Conservation (phyloP, 1,140 invertebrate species). For the Frieseomelitta varia region DNA sequence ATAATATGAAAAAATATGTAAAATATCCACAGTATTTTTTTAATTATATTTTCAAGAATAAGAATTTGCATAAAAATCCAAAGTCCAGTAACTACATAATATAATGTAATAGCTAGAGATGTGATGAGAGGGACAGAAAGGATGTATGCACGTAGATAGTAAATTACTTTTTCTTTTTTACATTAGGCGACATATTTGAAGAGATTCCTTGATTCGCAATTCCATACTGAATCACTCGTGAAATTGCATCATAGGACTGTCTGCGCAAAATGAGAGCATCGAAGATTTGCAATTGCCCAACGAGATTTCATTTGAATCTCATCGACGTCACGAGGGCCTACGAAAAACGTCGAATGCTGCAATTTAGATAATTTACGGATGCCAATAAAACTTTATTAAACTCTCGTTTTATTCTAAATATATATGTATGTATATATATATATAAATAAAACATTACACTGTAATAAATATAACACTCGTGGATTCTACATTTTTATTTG, state of each 20-base stretch:
- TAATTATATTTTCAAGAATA: too few species aligned
- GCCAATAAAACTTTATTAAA: background rate
- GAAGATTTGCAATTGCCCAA: slow-evolving; percentile 62
- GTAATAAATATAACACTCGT: too few species aligned
- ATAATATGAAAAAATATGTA: too few species aligned
- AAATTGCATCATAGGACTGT: slow-evolving; percentile 50
- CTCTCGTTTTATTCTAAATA: background rate
- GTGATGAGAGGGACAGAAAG: background rate
- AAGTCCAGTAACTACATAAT: background rate
- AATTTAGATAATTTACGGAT: background rate
- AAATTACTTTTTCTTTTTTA: background rate
- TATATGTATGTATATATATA: background rate
- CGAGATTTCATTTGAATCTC: slow-evolving; percentile 54
- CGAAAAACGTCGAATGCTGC: slow-evolving; percentile 35
- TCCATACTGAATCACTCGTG: background rate
- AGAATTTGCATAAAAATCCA: too few species aligned
- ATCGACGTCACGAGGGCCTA: slow-evolving; percentile 25
- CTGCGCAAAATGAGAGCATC: slow-evolving; percentile 31
- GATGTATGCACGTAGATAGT: background rate
- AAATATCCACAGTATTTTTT: too few species aligned
- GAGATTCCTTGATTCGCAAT: background rate
- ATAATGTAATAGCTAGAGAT: background rate
- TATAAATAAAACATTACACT: too few species aligned
- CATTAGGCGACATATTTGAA: background rate
- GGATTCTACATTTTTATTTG: too few species aligned